phyloP scores from a whole-genome alignment of 2,888 invertebrate genomes.

The Tubulanus polymorphus region DNA sequence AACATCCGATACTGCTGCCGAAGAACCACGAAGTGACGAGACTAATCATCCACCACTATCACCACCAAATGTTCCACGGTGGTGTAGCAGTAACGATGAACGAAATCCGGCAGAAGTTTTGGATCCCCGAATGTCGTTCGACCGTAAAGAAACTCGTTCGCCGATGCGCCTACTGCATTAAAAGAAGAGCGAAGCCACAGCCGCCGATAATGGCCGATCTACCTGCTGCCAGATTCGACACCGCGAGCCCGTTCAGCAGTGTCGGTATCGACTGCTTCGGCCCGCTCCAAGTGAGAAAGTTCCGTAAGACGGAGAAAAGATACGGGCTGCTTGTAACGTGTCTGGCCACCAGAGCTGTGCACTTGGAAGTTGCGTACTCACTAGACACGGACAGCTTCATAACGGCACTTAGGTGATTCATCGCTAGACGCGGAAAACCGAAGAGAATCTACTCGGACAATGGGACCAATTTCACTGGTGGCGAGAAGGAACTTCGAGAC shows the following conservation, averaged over 20 bases:
- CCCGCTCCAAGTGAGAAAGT: constrained; percentile 1
- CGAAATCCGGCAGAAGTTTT: neutral
- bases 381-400: constrained; percentile 6
- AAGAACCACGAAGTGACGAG: neutral
- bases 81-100: neutral
- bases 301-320: neutral
- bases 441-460: constrained; percentile 11
- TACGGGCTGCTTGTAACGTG: constrained; percentile 8
- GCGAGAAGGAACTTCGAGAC: too few relatives aligned
- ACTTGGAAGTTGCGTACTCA: constrained; percentile 4
- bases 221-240: neutral
- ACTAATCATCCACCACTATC: constrained; percentile 6
- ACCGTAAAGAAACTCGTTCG: constrained; percentile 1
- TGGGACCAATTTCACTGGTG: too few relatives aligned
- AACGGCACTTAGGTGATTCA: neutral
- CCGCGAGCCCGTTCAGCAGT: neutral
- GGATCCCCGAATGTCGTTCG: constrained; percentile 1
- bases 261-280: constrained; percentile 9
- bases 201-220: constrained; percentile 7
- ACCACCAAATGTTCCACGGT: neutral
- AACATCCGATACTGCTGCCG: constrained; percentile 8
- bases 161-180: neutral
- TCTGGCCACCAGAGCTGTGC: constrained; percentile 4
- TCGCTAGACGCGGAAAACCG: constrained; percentile 1
- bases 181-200: neutral